These are phyloP conservation scores for Pocillopora meandrina DNA, from an alignment of 92 coral and sea anemone species.

Conservation along the genomic window DNA sequence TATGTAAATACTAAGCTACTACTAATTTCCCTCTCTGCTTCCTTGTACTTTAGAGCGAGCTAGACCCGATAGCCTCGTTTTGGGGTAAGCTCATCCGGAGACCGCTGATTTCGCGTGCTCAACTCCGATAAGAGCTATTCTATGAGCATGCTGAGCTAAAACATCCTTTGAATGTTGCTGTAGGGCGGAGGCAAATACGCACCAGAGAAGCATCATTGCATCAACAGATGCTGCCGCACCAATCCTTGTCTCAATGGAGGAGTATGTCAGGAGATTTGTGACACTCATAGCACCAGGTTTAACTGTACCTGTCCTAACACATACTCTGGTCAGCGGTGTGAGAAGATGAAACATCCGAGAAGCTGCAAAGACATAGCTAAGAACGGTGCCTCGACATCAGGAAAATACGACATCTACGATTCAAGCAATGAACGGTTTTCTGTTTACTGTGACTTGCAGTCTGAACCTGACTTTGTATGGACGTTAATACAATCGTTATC, in stretches of 20 bases:
- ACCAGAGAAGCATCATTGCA: not conserved
- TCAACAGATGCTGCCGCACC: not conserved
- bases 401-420: not conserved
- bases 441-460: conserved; percentile 9
- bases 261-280: not conserved
- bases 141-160: no score
- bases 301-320: not conserved
- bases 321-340: not conserved
- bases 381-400: not conserved
- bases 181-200: not conserved
- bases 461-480: not conserved
- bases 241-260: not conserved
- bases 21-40: no score
- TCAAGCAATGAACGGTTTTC: not conserved
- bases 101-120: no score
- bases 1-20: no score
- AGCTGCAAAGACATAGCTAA: not conserved
- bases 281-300: not conserved
- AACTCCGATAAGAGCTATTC: no score
- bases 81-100: no score
- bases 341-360: not conserved
- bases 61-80: no score
- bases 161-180: not conserved
- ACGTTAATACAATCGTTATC: not conserved
- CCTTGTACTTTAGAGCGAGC: no score